A percentile compares a stretch with the other conserved stretches of the same genome.
Evolutionary conservation across 2,888 invertebrate genomes (phyloP).

Genomic region (Xylota segnis): DNA sequence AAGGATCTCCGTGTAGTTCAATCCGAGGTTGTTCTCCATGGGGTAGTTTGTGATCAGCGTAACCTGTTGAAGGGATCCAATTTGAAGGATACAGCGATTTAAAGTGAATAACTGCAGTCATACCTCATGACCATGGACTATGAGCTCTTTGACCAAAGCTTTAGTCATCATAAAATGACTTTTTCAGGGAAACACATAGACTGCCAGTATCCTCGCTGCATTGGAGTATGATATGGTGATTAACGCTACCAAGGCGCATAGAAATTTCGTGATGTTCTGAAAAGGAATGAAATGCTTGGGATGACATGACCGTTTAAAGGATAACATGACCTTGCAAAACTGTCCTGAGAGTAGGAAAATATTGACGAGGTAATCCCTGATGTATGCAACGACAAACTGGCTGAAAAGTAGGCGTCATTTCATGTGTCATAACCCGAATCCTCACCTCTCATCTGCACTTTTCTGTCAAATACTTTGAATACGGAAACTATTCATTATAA

Average conservation of each 20-base stretch:
- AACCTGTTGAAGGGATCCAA: conserved; percentile 69
- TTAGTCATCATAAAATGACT: conserved; percentile 85
- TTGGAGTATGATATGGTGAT: conserved; percentile 23
- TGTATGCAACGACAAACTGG: too few relatives aligned
- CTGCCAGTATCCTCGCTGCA: conserved; percentile 84
- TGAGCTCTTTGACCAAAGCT: conserved; percentile 83
- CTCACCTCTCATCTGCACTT: too few relatives aligned
- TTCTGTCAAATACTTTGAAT: too few relatives aligned
- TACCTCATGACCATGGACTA: conserved; percentile 85
- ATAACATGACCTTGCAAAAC: too few relatives aligned
- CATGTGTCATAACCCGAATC: too few relatives aligned
- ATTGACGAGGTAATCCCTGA: too few relatives aligned
- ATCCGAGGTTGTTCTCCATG: conserved; percentile 79
- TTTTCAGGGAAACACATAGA: conserved; percentile 84
- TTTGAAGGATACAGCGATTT: too few relatives aligned
- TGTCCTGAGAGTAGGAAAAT: too few relatives aligned
- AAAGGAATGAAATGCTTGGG: too few relatives aligned
- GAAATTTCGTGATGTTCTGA: conserved; percentile 9
- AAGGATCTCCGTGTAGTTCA: conserved; percentile 82
- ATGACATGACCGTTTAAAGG: too few relatives aligned
- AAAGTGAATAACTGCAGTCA: not conserved
- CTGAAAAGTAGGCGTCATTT: too few relatives aligned
- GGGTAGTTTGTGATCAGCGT: conserved; percentile 81
- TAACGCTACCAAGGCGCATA: not conserved
- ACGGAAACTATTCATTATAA: too few relatives aligned